These are phyloP conservation scores for Asarcornis scutulata DNA, from an alignment of 2,113 vertebrate species.

Conservation along the genomic window DNA sequence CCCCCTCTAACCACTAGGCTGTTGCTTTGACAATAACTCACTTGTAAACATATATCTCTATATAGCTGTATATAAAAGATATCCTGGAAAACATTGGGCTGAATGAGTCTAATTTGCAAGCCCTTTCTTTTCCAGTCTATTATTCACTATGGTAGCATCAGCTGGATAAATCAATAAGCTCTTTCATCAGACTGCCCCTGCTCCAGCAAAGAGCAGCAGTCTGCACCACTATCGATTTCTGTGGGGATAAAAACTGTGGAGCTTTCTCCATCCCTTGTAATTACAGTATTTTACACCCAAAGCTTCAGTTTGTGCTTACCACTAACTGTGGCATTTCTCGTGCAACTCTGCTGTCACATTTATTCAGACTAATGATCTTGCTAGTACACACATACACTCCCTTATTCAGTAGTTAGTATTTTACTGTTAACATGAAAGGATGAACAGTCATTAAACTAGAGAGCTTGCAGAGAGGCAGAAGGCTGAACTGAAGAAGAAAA, in stretches of 20 bases:
- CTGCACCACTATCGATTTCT: conserved; percentile 69
- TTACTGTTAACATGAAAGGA: conserved; percentile 49
- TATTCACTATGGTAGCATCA: conserved; percentile 66
- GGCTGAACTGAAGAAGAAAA: conserved; percentile 33
- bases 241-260: conserved; percentile 68
- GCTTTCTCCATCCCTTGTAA: conserved; percentile 58
- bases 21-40: conserved; percentile 27
- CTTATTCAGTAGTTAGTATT: conserved; percentile 58
- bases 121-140: conserved; percentile 57
- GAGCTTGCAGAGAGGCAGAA: conserved; percentile 42
- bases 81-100: conserved; percentile 36
- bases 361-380: conserved; percentile 67
- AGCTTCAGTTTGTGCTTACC: conserved; percentile 65
- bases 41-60: not conserved
- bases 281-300: conserved; percentile 75
- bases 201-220: conserved; percentile 62
- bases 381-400: conserved; percentile 26
- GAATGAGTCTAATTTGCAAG: conserved; percentile 59
- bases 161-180: conserved; percentile 70
- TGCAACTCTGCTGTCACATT: conserved; percentile 58
- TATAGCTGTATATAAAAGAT: not conserved
- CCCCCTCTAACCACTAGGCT: not conserved
- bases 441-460: conserved; percentile 63
- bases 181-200: conserved; percentile 55
- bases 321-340: conserved; percentile 57